phyloP scores from a whole-genome alignment of 2,797 vertebrate species.

The Trachops cirrhosus region DNA sequence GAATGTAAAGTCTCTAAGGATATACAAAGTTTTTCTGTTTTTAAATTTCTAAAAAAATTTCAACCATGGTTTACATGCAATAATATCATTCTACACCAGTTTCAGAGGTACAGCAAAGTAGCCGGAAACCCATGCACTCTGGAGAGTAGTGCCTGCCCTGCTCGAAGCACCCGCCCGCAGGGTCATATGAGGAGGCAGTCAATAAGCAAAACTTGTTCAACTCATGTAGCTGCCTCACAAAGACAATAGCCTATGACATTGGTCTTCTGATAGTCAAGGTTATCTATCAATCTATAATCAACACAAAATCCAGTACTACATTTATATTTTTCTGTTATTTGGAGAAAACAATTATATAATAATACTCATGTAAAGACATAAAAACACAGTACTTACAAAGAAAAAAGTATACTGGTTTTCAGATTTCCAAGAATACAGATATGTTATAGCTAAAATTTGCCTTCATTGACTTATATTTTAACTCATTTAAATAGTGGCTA shows the following conservation, averaged over 20 bases:
- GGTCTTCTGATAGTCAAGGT: not conserved
- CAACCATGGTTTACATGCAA: not conserved
- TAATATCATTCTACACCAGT: not conserved
- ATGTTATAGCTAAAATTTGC: not conserved
- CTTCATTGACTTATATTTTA: not conserved
- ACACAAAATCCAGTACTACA: not conserved
- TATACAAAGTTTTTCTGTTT: not conserved
- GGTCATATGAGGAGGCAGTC: not conserved
- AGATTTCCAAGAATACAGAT: not conserved
- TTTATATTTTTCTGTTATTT: not conserved
- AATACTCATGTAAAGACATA: not conserved
- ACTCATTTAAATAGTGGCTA: not conserved
- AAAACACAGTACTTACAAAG: not conserved
- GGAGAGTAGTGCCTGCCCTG: accelerated
- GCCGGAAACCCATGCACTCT: not conserved
- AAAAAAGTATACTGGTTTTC: not conserved
- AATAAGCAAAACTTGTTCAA: not conserved
- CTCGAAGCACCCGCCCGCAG: too few relatives aligned
- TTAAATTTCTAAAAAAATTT: not conserved
- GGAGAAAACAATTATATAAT: not conserved
- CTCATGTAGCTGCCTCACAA: not conserved
- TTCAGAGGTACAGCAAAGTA: not conserved
- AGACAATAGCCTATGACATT: not conserved
- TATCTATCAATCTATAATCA: not conserved
- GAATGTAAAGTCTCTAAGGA: not conserved